Conservation (phyloP, 2,113 vertebrate species). For the Thalassoma bifasciatum region DNA sequence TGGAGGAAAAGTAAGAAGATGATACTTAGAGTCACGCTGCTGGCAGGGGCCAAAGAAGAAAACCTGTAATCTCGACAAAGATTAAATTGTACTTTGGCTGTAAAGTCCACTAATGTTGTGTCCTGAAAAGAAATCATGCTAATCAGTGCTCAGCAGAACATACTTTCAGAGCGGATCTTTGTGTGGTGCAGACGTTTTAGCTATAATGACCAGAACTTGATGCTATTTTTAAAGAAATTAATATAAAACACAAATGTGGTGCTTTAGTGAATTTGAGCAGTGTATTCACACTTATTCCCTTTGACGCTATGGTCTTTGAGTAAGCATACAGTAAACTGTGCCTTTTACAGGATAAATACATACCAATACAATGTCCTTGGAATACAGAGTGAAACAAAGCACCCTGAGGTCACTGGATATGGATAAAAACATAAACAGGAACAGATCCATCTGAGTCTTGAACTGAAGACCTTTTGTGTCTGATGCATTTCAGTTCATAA, state of each 20-base stretch:
- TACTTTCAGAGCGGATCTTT: not conserved
- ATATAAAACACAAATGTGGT: not conserved
- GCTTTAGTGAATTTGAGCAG: no score
- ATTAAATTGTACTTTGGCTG: no score
- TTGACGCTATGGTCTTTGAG: not conserved
- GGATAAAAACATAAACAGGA: not conserved
- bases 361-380: not conserved
- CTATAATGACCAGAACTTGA: not conserved
- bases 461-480: not conserved
- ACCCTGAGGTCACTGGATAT: not conserved
- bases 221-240: not conserved
- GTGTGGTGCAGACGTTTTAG: not conserved
- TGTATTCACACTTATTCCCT: no score
- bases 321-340: not conserved
- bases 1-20: not conserved
- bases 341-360: not conserved
- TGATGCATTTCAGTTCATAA: constrained; percentile 39
- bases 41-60: no score
- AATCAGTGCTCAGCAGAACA: not conserved
- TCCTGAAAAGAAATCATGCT: no score
- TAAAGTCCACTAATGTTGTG: no score
- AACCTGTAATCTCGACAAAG: no score
- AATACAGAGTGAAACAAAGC: not conserved
- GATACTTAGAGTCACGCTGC: no score
- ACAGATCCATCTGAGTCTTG: not conserved